These are phyloP conservation scores for Vanessa cardui DNA, from an alignment of 2,888 invertebrate genomes.

Conservation along the genomic window DNA sequence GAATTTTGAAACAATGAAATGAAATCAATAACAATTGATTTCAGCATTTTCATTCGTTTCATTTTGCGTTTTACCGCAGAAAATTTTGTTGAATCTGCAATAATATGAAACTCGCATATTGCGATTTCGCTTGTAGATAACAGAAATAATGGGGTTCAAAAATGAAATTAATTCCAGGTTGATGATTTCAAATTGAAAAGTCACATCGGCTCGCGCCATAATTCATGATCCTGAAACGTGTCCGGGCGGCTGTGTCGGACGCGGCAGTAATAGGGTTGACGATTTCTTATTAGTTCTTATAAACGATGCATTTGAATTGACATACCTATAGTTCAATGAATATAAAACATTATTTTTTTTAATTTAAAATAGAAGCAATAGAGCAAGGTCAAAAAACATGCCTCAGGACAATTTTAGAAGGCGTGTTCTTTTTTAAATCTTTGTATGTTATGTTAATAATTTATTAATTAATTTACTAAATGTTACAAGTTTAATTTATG, in stretches of 20 bases:
- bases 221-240: slow-evolving; percentile 83
- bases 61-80: slow-evolving; percentile 57
- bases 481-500: slow-evolving; percentile 1
- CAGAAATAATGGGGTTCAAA: slow-evolving; percentile 83
- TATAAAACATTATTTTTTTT: background rate
- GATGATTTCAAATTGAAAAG: slow-evolving; percentile 84
- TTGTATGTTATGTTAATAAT: background rate
- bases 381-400: background rate
- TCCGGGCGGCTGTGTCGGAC: slow-evolving; percentile 79
- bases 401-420: background rate
- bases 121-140: slow-evolving; percentile 79
- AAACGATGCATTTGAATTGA: background rate
- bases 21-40: slow-evolving; percentile 32
- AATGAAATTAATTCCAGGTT: slow-evolving; percentile 84
- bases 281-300: slow-evolving; percentile 15
- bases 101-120: slow-evolving; percentile 80
- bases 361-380: too few species aligned
- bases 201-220: slow-evolving; percentile 83
- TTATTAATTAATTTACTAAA: background rate
- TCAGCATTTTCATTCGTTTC: slow-evolving; percentile 38
- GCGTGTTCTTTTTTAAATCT: background rate
- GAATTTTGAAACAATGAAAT: slow-evolving; percentile 12
- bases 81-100: slow-evolving; percentile 76
- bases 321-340: background rate
- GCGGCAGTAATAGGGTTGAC: slow-evolving; percentile 67